Conservation (phyloP, 2,113 vertebrate genomes). For the Proterorhinus semilunaris region DNA sequence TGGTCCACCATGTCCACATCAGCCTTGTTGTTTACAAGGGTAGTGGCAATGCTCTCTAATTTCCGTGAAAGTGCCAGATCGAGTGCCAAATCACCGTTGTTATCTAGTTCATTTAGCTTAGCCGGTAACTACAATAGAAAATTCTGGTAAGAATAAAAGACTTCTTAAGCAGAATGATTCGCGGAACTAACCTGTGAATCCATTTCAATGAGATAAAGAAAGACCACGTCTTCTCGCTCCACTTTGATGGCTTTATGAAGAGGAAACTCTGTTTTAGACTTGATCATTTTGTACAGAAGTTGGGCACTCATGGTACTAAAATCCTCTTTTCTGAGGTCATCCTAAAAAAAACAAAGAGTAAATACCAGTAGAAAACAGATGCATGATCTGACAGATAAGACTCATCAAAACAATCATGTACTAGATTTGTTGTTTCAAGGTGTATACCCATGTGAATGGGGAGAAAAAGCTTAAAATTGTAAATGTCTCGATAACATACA, state of each 20-base stretch:
- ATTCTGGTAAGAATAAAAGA: too few species aligned
- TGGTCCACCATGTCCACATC: conserved; percentile 95
- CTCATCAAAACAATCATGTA: neutral
- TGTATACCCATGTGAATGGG: conserved; percentile 30
- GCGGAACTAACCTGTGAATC: conserved; percentile 86
- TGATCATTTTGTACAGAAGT: conserved; percentile 97
- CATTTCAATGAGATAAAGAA: conserved; percentile 97
- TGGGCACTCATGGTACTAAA: conserved; percentile 98
- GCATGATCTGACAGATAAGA: neutral
- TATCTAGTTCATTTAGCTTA: conserved; percentile 94
- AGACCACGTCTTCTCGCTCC: conserved; percentile 96
- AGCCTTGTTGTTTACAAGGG: conserved; percentile 90
- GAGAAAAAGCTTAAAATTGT: neutral
- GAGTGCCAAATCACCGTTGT: conserved; percentile 91
- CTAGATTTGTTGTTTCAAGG: conserved; percentile 4
- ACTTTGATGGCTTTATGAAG: conserved; percentile 98
- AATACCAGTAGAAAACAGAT: neutral
- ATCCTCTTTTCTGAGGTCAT: conserved; percentile 94
- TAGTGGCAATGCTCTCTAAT: conserved; percentile 92
- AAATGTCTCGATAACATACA: too few species aligned
- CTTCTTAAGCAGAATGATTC: neutral
- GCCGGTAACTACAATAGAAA: conserved; percentile 79
- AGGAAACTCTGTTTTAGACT: conserved; percentile 95
- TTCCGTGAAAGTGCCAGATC: conserved; percentile 89
- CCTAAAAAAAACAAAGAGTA: conserved; percentile 68